Evolutionary conservation across 1,140 invertebrate genomes (phyloP).

Genomic region (Diorhabda carinulata): DNA sequence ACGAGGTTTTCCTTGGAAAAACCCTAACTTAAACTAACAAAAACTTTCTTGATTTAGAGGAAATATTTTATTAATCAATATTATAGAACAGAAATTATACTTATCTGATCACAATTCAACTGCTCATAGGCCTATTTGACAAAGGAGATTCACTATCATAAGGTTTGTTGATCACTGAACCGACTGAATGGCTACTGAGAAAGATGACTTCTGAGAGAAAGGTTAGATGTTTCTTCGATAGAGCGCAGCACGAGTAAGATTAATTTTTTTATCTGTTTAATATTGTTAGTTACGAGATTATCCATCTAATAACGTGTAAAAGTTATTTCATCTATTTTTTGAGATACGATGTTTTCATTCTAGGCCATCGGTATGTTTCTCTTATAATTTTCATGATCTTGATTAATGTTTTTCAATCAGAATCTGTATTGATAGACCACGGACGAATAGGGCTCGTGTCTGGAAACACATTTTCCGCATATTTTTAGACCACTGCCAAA

Average conservation of each 20-base stretch:
- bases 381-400: no score
- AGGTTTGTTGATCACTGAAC: slow-evolving; percentile 12
- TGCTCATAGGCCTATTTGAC: neutral
- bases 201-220: slow-evolving; percentile 3
- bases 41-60: slow-evolving; percentile 5
- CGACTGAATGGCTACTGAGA: no score
- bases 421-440: no score
- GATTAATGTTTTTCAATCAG: no score
- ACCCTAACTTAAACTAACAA: neutral
- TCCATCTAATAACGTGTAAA: slow-evolving; percentile 5
- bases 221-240: slow-evolving; percentile 7
- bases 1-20: neutral
- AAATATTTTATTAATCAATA: slow-evolving; percentile 4
- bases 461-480: no score
- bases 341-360: slow-evolving; percentile 9
- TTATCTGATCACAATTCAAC: slow-evolving; percentile 9
- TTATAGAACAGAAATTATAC: slow-evolving; percentile 6
- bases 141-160: slow-evolving; percentile 6
- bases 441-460: no score
- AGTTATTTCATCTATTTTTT: neutral
- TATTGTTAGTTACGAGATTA: slow-evolving; percentile 5
- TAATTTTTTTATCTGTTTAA: neutral
- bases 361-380: slow-evolving; percentile 6
- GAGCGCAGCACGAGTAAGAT: neutral
- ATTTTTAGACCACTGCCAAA: no score